Conservation (phyloP, 1,140 invertebrate genomes). For the Tetramorium parvispinum region DNA sequence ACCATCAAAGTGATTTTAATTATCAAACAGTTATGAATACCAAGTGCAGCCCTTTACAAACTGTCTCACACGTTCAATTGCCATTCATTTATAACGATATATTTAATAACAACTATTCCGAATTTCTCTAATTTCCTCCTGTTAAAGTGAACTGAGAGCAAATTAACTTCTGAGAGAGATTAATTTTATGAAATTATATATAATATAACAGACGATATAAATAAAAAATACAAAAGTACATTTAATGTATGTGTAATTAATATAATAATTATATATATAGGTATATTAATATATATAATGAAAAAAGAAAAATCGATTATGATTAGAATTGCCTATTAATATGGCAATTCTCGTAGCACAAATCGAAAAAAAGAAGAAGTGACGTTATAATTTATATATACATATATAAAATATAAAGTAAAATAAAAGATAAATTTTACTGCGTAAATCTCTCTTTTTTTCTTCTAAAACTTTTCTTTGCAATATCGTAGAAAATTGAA, state of each 20-base stretch:
- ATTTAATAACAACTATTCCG: conserved; percentile 1
- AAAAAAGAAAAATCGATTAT: not conserved
- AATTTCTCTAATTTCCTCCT: not conserved
- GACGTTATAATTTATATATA: not conserved
- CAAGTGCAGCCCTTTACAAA: not conserved
- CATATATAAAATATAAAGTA: not conserved
- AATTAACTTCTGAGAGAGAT: not conserved
- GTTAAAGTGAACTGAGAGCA: not conserved
- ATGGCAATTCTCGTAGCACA: not conserved
- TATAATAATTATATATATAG: not conserved
- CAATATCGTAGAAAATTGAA: not conserved
- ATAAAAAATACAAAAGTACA: not conserved
- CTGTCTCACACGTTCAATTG: not conserved
- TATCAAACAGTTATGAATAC: not conserved
- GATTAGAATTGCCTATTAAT: not conserved
- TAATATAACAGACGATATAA: not conserved
- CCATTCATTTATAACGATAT: not conserved
- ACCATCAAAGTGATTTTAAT: conserved; percentile 29
- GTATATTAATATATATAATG: not conserved
- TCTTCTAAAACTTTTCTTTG: not conserved
- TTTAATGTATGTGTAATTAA: not conserved
- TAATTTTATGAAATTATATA: conserved; percentile 3
- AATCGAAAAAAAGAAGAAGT: not conserved
- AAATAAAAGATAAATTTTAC: not conserved
- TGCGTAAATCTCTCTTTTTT: not conserved